These are phyloP conservation scores for Enteromius fasciolatus DNA, from an alignment of 2,797 vertebrate genomes.

Conservation along the genomic window DNA sequence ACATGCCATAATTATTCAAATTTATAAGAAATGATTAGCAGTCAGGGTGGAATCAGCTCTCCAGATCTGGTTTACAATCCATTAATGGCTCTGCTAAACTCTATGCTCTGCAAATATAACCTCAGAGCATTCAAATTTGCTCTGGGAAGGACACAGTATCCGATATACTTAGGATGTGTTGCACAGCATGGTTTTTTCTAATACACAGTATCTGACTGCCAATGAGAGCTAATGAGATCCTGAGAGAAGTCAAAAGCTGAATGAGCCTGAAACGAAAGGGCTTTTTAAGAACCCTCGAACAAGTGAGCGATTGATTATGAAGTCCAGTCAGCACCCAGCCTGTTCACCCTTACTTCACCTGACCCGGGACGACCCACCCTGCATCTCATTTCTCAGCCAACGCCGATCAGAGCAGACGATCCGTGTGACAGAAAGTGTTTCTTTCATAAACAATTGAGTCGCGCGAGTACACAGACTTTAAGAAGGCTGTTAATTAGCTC, in stretches of 20 bases:
- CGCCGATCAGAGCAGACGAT: not conserved
- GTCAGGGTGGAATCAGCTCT: not conserved
- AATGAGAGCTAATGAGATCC: constrained; percentile 31
- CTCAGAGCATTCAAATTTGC: not conserved
- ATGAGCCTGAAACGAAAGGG: not conserved
- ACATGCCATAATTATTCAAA: not conserved
- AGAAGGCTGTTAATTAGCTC: constrained; percentile 46
- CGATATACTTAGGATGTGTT: constrained; percentile 1
- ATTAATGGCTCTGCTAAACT: not conserved
- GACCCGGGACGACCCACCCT: not conserved
- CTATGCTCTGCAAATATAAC: not conserved
- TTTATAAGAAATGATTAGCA: not conserved
- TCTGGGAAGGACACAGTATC: not conserved
- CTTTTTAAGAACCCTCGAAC: not conserved
- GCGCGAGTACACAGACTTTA: not conserved
- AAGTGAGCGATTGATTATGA: not conserved
- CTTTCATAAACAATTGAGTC: constrained; percentile 37
- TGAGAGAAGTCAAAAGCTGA: constrained; percentile 9
- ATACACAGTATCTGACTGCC: constrained; percentile 7
- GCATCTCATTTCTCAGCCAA: not conserved
- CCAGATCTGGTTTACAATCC: not conserved
- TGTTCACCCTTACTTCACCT: not conserved
- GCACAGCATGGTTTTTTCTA: not conserved
- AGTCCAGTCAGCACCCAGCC: constrained; percentile 1
- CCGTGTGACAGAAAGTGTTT: not conserved